These are phyloP conservation scores for Bursaphelenchus okinawaensis DNA, from an alignment of 2,888 invertebrate genomes.

Conservation along the genomic window DNA sequence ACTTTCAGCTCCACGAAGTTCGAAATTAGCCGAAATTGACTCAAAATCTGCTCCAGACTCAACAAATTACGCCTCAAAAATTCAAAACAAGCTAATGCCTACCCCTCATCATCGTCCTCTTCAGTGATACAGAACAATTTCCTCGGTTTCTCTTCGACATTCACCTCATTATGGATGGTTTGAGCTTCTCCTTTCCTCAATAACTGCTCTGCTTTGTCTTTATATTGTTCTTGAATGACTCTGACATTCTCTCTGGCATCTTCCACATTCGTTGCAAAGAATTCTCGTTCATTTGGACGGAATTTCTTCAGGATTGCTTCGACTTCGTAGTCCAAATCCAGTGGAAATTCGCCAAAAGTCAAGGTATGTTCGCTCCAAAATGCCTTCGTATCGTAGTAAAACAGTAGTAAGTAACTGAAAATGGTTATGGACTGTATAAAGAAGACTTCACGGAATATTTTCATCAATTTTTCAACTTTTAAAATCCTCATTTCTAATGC, in stretches of 20 bases:
- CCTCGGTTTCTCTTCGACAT: slow-evolving; percentile 17
- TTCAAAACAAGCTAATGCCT: slow-evolving; percentile 8
- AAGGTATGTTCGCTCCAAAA: slow-evolving; percentile 21
- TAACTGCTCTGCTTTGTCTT: slow-evolving; percentile 20
- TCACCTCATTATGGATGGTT: slow-evolving; percentile 8
- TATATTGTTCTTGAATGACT: slow-evolving; percentile 22
- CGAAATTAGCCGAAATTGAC: no score
- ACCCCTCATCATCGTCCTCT: slow-evolving; percentile 32
- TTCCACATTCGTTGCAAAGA: slow-evolving; percentile 24
- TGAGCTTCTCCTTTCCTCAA: slow-evolving; percentile 22
- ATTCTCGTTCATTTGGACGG: slow-evolving; percentile 9
- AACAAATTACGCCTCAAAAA: neutral
- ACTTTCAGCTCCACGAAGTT: no score
- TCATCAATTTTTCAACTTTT: neutral
- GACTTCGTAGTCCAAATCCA: slow-evolving; percentile 19
- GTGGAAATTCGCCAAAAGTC: slow-evolving; percentile 35
- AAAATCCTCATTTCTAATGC: no score
- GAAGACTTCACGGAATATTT: neutral
- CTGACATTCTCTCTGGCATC: slow-evolving; percentile 22
- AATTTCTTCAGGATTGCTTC: slow-evolving; percentile 22
- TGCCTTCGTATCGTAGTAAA: slow-evolving; percentile 30
- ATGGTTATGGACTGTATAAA: neutral
- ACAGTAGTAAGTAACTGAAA: slow-evolving; percentile 14
- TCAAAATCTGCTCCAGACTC: no score
- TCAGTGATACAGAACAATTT: slow-evolving; percentile 22